A percentile compares a stretch with the other conserved stretches of the same genome.
Conservation (phyloP, 1,140 invertebrate species). For the Lepidurus apus region DNA sequence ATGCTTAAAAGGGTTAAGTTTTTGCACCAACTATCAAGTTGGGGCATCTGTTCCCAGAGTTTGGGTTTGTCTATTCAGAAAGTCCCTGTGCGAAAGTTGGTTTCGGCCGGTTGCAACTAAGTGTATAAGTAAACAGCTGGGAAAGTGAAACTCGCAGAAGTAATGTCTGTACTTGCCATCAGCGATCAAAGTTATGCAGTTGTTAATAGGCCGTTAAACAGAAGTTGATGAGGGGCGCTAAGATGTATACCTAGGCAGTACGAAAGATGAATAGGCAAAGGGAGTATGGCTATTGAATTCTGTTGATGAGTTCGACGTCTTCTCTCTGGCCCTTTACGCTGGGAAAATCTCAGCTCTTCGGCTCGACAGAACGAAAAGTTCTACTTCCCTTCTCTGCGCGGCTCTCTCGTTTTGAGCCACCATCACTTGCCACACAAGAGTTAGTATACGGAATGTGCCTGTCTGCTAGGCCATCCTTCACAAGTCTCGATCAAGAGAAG, state of each 20-base stretch:
- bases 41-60: no score
- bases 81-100: not conserved
- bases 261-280: slow-evolving; percentile 15
- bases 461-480: slow-evolving; percentile 17
- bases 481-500: slow-evolving; percentile 21
- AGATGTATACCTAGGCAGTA: not conserved
- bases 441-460: slow-evolving; percentile 10
- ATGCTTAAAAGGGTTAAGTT: no score
- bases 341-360: not conserved
- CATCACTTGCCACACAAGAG: slow-evolving; percentile 8
- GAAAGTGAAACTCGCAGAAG: not conserved
- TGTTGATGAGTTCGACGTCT: slow-evolving; percentile 15
- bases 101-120: not conserved
- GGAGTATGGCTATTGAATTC: not conserved
- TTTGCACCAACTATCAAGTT: no score
- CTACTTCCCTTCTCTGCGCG: not conserved
- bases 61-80: not conserved
- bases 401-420: not conserved
- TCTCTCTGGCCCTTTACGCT: not conserved
- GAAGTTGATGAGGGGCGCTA: not conserved
- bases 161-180: not conserved
- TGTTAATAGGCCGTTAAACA: not conserved
- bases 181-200: not conserved
- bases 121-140: not conserved
- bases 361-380: not conserved